Evolutionary conservation across 2,797 vertebrate species (phyloP).

Genomic region (Falco naumanni): DNA sequence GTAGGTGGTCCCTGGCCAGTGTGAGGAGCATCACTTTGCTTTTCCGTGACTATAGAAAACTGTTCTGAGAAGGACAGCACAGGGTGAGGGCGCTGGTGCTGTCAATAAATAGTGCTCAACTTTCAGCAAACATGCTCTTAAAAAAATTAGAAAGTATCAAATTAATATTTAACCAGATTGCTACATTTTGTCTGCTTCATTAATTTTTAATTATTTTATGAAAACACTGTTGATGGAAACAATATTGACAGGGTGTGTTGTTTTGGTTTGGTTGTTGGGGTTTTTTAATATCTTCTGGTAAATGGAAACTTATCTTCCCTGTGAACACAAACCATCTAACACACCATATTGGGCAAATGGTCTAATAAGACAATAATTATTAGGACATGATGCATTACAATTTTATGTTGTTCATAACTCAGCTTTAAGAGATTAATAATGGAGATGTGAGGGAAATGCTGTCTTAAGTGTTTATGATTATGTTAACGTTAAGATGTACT

Average conservation of each 20-base stretch:
- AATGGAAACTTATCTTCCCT: constrained; percentile 60
- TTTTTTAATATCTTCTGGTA: constrained; percentile 72
- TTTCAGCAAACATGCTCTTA: constrained; percentile 66
- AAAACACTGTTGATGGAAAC: constrained; percentile 74
- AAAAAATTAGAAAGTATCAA: constrained; percentile 65
- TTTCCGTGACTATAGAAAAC: neutral
- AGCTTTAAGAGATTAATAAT: constrained; percentile 22
- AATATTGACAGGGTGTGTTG: constrained; percentile 62
- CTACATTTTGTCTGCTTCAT: constrained; percentile 77
- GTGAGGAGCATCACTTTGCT: neutral
- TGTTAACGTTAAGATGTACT: constrained; percentile 48
- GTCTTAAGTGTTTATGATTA: constrained; percentile 49
- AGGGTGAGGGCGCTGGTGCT: neutral
- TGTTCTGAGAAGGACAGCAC: neutral
- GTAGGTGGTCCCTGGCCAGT: neutral
- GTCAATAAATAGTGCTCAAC: constrained; percentile 48
- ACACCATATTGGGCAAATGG: constrained; percentile 28
- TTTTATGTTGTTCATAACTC: constrained; percentile 44
- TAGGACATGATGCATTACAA: constrained; percentile 1
- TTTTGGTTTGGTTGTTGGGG: neutral
- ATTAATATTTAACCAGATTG: constrained; percentile 82
- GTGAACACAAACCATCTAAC: constrained; percentile 15
- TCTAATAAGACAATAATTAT: constrained; percentile 10
- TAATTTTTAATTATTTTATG: constrained; percentile 78
- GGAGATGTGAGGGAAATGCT: constrained; percentile 15